These are phyloP conservation scores for Melanotaenia duboulayi DNA, from an alignment of 2,113 vertebrate genomes.

Conservation along the genomic window DNA sequence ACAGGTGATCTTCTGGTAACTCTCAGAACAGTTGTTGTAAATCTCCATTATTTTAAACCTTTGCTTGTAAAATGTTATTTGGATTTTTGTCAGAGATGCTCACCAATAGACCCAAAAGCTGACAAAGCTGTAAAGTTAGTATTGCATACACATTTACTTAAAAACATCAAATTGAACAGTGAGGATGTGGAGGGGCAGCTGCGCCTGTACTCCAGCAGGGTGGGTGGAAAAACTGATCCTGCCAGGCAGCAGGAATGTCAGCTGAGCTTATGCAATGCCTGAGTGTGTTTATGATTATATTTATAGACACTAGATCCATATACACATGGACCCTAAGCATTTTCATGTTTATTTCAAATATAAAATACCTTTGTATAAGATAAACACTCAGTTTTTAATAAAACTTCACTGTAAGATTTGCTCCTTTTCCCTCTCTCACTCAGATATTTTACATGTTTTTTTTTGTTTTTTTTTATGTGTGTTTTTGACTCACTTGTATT, in stretches of 20 bases:
- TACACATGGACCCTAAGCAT: slow-evolving; percentile 21
- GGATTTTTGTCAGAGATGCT: background rate
- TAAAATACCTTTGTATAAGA: background rate
- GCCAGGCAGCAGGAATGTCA: slow-evolving; percentile 68
- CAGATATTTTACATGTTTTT: background rate
- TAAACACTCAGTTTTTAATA: background rate
- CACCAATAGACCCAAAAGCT: background rate
- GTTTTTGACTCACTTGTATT: slow-evolving; percentile 2
- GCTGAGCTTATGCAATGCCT: slow-evolving; percentile 67
- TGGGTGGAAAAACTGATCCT: slow-evolving; percentile 76
- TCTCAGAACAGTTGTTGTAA: background rate
- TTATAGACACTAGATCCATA: slow-evolving; percentile 67
- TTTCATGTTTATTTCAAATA: background rate
- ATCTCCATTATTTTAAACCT: too few species aligned
- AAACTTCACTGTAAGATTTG: background rate
- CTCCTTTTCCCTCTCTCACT: background rate
- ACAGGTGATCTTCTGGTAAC: background rate
- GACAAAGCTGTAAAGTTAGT: background rate
- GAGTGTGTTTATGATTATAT: slow-evolving; percentile 70
- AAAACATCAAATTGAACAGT: background rate
- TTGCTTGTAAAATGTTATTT: background rate
- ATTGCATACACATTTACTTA: background rate
- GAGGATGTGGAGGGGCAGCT: slow-evolving; percentile 54
- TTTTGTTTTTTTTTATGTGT: background rate
- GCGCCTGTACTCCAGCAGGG: slow-evolving; percentile 63